Base-by-base conservation (phyloP, 23 tunicate species). In the Halocynthia aurantium region DNA sequence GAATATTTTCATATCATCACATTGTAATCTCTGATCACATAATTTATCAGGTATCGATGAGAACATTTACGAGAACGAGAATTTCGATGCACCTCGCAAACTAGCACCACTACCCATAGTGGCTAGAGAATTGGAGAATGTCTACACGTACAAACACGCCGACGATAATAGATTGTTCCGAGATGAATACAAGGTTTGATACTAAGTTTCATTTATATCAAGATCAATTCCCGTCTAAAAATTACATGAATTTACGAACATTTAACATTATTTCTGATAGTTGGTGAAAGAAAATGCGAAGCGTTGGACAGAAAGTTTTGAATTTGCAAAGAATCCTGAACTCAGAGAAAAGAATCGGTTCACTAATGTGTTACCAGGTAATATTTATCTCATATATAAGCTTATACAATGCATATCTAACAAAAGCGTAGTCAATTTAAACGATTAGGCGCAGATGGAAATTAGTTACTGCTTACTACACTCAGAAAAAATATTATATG, bases 131-230 rank as follows among this genome's bases (percentile, higher is more conserved):
- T 64, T 74, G 20, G 50, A 74, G 56, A 22, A 74, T 20, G 50
- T 8, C 8, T 74, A 74, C 57, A 44, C 55, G 62, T 21, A 74
- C 63, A 74, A 74, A 4, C 64, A 56, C 31, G 56, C 60, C 1
- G 78, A 74, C 56, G 78, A 74, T 8, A 10, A 54, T 49, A 53
- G 78, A 74, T 50, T 74, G n/a, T 54, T 74, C 6, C 65, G 78
- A 74, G 78, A 74, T 17, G 78, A 74, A 53, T 74, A 51, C 62
- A 74, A 74, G 78, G 78, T 74, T 8, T 21, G 12, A 13, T 13
- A 4, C 21, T n/a, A 67, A 50, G 12, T 67, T 67, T n/a, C n/a
- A 15, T 58, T 31, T 31, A 31, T 31, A 31, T 31, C 44, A 31
- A 31, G 44, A 31, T 31, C 44, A 31, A 31, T 31, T 31, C 44